Conservation (phyloP, 2,797 vertebrate species). For the Carcharodon carcharias region DNA sequence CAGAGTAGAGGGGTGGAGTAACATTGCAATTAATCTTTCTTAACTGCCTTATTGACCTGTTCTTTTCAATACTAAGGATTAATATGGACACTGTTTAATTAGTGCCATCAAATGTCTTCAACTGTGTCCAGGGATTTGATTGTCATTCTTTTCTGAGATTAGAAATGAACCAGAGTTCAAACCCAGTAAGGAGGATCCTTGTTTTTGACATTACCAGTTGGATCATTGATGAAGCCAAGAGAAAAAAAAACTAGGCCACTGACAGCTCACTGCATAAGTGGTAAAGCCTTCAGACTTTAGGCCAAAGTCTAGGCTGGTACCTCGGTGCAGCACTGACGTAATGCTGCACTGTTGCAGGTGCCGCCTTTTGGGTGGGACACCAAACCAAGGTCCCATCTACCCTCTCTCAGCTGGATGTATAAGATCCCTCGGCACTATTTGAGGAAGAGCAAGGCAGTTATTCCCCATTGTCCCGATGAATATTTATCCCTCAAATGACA, state of each 20-base stretch:
- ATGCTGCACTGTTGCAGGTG: not conserved
- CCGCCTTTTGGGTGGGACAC: not conserved
- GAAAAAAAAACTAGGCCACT: not conserved
- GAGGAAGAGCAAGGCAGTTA: not conserved
- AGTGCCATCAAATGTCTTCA: not conserved
- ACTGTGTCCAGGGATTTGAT: not conserved
- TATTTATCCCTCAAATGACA: not conserved
- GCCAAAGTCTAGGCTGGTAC: not conserved
- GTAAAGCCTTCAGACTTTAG: not conserved
- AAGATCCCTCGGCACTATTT: not conserved
- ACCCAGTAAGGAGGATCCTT: not conserved
- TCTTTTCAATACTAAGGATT: not conserved
- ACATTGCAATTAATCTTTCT: not conserved
- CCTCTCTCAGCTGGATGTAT: not conserved
- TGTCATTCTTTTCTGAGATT: not conserved
- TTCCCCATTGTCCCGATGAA: not conserved
- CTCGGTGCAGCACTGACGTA: not conserved
- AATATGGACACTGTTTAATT: not conserved
- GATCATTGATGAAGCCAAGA: not conserved
- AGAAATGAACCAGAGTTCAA: not conserved
- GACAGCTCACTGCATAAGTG: not conserved
- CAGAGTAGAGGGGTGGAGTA: not conserved
- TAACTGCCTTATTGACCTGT: not conserved
- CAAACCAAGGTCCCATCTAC: not conserved
- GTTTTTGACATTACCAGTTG: not conserved